Evolutionary conservation across 2,797 vertebrate genomes (phyloP).

Genomic region (Benthosema pterotum): DNA sequence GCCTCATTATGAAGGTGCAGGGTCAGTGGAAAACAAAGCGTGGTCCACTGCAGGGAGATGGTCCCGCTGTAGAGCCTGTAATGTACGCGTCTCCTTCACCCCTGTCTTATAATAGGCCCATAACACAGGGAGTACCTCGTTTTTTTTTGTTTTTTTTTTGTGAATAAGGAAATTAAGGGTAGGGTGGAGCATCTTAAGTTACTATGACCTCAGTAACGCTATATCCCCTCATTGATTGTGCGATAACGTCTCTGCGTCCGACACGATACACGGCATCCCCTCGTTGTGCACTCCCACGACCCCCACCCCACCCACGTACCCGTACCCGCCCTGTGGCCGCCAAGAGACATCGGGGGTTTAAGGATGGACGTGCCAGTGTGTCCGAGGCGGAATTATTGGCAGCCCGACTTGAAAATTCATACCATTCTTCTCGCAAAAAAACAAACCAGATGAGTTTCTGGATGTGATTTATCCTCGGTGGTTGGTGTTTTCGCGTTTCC

Average conservation of each 20-base stretch:
- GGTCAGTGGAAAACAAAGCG: slow-evolving; percentile 76
- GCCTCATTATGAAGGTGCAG: slow-evolving; percentile 47
- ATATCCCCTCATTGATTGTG: slow-evolving; percentile 54
- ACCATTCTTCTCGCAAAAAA: slow-evolving; percentile 17
- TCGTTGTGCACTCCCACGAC: too few species aligned
- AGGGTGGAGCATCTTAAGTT: slow-evolving; percentile 19
- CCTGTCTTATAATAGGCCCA: slow-evolving; percentile 37
- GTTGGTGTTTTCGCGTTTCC: slow-evolving; percentile 36
- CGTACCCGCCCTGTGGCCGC: slow-evolving; percentile 5
- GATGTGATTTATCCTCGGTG: slow-evolving; percentile 16
- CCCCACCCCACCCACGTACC: neutral
- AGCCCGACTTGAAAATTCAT: slow-evolving; percentile 26
- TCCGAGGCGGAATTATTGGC: slow-evolving; percentile 4
- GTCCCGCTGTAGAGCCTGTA: slow-evolving; percentile 42
- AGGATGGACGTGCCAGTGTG: neutral
- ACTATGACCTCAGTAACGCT: slow-evolving; percentile 44
- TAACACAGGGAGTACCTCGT: slow-evolving; percentile 41
- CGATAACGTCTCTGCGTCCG: slow-evolving; percentile 17
- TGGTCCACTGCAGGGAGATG: slow-evolving; percentile 58
- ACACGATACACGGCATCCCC: too few species aligned
- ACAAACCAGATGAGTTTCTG: neutral
- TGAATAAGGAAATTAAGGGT: slow-evolving; percentile 3
- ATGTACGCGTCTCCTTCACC: slow-evolving; percentile 50
- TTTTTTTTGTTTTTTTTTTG: too few species aligned
- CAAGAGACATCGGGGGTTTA: neutral